Conservation (phyloP, 2,888 invertebrate genomes). For the Homarus gammarus region DNA sequence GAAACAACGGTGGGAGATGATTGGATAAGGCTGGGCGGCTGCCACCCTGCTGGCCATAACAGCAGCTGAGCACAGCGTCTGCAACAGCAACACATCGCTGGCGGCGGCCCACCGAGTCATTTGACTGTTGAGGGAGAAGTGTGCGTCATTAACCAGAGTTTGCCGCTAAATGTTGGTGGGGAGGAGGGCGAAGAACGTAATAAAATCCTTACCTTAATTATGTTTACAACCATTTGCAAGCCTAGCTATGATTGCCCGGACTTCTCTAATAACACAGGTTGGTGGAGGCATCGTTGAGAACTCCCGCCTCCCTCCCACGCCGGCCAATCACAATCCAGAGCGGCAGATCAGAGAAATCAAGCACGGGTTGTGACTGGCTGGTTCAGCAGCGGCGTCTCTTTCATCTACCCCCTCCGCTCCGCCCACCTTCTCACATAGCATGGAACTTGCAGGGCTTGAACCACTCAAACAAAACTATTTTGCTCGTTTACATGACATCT, state of each 20-base stretch:
- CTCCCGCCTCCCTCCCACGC: conserved; percentile 44
- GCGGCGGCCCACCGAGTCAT: not conserved
- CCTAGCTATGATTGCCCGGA: conserved; percentile 25
- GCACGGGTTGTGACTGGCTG: conserved; percentile 43
- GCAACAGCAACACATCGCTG: not conserved
- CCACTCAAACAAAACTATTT: conserved; percentile 34
- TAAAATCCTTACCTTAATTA: conserved; percentile 50
- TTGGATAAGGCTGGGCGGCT: too few relatives aligned
- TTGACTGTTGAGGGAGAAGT: not conserved
- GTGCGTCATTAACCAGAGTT: conserved; percentile 26
- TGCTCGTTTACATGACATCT: conserved; percentile 45
- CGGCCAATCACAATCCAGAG: conserved; percentile 49
- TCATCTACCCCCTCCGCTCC: conserved; percentile 29
- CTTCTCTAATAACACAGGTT: conserved; percentile 42
- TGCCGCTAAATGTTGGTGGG: not conserved
- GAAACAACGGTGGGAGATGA: not conserved
- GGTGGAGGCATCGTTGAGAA: conserved; percentile 38
- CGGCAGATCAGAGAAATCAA: conserved; percentile 51
- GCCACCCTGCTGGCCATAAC: not conserved
- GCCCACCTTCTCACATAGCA: conserved; percentile 25
- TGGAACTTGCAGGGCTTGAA: conserved; percentile 12
- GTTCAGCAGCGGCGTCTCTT: conserved; percentile 23
- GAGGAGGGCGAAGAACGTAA: not conserved
- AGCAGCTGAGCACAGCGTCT: not conserved
- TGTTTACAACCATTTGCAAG: conserved; percentile 57